Base-by-base conservation (phyloP, 1,140 invertebrate genomes). In the Saxidomus purpurata region DNA sequence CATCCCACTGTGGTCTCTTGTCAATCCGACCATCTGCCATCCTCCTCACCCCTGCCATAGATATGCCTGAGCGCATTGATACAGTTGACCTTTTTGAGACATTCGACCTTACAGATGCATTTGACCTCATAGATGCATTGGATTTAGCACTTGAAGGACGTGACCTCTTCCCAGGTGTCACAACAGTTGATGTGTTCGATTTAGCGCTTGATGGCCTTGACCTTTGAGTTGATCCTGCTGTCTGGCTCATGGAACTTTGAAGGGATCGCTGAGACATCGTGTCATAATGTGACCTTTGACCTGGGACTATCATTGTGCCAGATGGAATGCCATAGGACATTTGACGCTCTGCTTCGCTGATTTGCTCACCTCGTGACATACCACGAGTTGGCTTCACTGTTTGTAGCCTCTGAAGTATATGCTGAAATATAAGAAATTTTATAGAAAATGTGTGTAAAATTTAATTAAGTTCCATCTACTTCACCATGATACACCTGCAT, bases 371-470 rank as follows among this genome's bases (percentile, higher is more conserved):
- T 15, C 93, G 59, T 15, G 90, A 89, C 61, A 95, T 92, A 13
- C 92, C 90, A 40, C 77, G 84, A 0, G 91, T 91, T 31, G 94
- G 91, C 82, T 92, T 94, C 11, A 93, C 91, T n/a, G 92, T 90
- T 63, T 96, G 92, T 36, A 96, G 87, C 61, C 95, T 88, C 47
- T 91, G 89, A 55, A 96, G 82, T n/a, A 96, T 89, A 47, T 92
- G 91, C 95, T 95, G 83, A 49, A 92, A 89, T 47, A 59, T 4
- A 6, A 59, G 19, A 6, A 52, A 52, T 52, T 11, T 19, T 19
- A 52, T 52, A 52, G 9, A 52, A n/a, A n/a, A n/a, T n/a, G n/a
- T n/a, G n/a, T n/a, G n/a, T n/a, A n/a, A n/a, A n/a, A n/a, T n/a
- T n/a, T n/a, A n/a, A n/a, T n/a, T n/a, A n/a, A n/a, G n/a, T n/a